A percentile compares a stretch with the other conserved stretches of the same genome.
These are phyloP conservation scores for Furcifer pardalis DNA, from an alignment of 2,797 vertebrate species.

Conservation along the genomic window DNA sequence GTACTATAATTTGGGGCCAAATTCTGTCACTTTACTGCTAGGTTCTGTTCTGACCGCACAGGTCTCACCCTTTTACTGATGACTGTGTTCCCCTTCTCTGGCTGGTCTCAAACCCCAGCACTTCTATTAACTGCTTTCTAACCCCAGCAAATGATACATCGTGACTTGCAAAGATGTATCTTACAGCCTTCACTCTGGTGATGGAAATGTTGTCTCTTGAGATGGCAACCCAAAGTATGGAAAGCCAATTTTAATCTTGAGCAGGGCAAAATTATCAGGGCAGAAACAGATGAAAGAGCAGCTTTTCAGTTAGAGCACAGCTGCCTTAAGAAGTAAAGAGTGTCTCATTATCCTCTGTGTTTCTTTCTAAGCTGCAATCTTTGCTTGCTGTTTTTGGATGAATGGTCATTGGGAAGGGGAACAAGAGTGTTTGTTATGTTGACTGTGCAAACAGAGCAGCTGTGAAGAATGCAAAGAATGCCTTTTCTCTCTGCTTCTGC, in stretches of 20 bases:
- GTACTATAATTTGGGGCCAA: background rate
- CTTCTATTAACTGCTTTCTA: background rate
- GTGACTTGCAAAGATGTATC: background rate
- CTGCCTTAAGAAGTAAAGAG: too few relatives aligned
- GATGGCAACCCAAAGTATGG: background rate
- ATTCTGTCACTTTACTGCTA: background rate
- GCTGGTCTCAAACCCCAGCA: background rate
- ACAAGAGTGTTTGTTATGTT: too few relatives aligned
- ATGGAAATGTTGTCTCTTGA: background rate
- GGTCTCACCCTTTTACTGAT: background rate
- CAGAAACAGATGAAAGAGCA: background rate
- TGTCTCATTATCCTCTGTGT: too few relatives aligned
- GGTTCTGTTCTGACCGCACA: background rate
- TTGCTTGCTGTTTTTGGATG: too few relatives aligned
- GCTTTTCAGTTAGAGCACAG: too few relatives aligned
- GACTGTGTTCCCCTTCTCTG: background rate
- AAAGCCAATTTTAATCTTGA: background rate
- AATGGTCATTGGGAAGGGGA: too few relatives aligned
- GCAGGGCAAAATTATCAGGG: background rate
- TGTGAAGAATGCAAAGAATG: too few relatives aligned
- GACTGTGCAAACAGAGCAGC: too few relatives aligned
- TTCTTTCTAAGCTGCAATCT: too few relatives aligned
- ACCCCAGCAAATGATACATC: background rate
- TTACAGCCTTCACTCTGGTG: too few relatives aligned
- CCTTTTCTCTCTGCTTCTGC: too few relatives aligned